Percentiles rank a stretch among this genome's conserved stretches.
phyloP scores from a whole-genome alignment of 2,113 vertebrate species.

The Rallus limicola region DNA sequence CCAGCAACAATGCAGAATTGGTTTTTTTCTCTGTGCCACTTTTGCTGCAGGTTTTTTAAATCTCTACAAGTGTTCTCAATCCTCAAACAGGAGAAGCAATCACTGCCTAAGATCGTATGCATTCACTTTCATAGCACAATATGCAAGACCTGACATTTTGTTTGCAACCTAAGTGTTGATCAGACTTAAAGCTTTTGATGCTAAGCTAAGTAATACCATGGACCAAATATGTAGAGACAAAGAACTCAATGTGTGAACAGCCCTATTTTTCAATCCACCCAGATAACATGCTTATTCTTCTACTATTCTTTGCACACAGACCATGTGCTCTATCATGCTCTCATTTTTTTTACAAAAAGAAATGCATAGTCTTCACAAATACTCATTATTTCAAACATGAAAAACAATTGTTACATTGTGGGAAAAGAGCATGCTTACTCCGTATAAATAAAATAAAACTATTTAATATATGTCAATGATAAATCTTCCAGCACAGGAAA shows the following conservation, averaged over 20 bases:
- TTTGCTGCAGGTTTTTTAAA: background rate
- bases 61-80: background rate
- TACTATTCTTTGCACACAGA: background rate
- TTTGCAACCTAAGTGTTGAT: background rate
- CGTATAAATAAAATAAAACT: background rate
- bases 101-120: background rate
- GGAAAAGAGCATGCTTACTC: background rate
- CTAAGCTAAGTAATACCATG: background rate
- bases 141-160: background rate
- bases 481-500: background rate
- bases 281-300: background rate
- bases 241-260: background rate
- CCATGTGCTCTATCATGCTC: background rate
- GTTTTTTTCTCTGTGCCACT: background rate
- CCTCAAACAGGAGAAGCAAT: background rate
- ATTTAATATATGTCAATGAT: background rate
- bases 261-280: background rate
- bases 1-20: background rate
- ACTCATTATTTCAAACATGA: background rate
- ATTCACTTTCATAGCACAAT: background rate
- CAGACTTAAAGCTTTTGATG: background rate
- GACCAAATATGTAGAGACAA: background rate
- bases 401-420: background rate
- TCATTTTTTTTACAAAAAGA: background rate
- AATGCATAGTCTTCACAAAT: background rate